Percentiles rank a stretch among this genome's conserved stretches.
Conservation (phyloP, 2,113 vertebrate species). For the Macaca nemestrina region DNA sequence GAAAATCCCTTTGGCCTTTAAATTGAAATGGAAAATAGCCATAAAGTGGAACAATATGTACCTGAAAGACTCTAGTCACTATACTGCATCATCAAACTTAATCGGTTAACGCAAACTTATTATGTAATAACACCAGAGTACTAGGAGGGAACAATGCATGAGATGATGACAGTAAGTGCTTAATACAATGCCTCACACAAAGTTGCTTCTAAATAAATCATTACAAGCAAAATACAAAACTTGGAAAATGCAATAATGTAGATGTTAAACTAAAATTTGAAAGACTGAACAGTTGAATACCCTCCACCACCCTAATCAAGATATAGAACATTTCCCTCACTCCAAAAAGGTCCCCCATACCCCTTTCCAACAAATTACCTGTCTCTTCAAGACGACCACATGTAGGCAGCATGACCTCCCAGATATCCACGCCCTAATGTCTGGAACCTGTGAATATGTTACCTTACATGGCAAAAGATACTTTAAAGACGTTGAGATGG, state of each 20-base stretch:
- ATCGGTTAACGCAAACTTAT: neutral
- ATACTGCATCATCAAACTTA: neutral
- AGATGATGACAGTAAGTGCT: neutral
- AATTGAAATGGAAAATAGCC: neutral
- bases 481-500: neutral
- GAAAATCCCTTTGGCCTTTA: neutral
- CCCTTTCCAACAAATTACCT: neutral
- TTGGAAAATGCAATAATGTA: neutral
- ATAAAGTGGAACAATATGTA: neutral
- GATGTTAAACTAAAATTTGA: neutral
- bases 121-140: neutral
- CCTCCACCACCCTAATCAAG: neutral
- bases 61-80: neutral
- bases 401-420: neutral
- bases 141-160: neutral
- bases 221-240: neutral
- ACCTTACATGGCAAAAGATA: neutral
- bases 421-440: neutral
- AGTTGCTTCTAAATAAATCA: neutral
- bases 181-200: neutral
- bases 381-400: neutral
- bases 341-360: neutral
- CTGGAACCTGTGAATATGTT: neutral
- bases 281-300: neutral
- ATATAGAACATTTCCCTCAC: neutral